Conservation (phyloP, 1,140 invertebrate species). For the Oryzaephilus surinamensis region DNA sequence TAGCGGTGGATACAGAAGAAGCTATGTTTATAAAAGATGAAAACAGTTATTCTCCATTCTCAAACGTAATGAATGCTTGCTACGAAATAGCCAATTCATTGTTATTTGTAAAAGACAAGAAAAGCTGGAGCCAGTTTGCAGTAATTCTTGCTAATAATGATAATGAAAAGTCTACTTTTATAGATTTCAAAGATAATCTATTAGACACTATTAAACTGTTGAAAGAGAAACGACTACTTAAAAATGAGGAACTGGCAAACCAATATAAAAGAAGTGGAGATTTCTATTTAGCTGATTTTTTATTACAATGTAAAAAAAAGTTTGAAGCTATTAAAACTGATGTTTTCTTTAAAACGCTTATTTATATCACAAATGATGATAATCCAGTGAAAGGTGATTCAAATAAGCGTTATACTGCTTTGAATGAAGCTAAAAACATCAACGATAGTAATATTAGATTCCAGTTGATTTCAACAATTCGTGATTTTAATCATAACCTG, state of each 20-base stretch:
- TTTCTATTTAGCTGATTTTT: constrained; percentile 22
- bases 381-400: constrained; percentile 17
- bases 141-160: constrained; percentile 12
- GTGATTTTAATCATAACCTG: constrained; percentile 17
- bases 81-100: constrained; percentile 5
- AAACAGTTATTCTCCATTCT: constrained; percentile 1
- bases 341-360: constrained; percentile 20
- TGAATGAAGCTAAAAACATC: constrained; percentile 25
- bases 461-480: constrained; percentile 16
- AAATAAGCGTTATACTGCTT: constrained; percentile 17
- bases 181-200: constrained; percentile 17
- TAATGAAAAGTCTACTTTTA: constrained; percentile 5
- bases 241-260: constrained; percentile 13
- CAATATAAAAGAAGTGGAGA: constrained; percentile 16
- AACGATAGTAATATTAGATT: constrained; percentile 17
- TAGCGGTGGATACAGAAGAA: constrained; percentile 4
- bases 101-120: constrained; percentile 3
- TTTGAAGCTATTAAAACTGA: constrained; percentile 18
- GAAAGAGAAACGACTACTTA: constrained; percentile 11
- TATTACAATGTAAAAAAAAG: constrained; percentile 22
- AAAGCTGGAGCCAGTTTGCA: constrained; percentile 15
- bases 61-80: constrained; percentile 1
- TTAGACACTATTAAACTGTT: constrained; percentile 19
- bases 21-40: constrained; percentile 7
- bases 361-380: constrained; percentile 25